Conservation (phyloP, 2,888 invertebrate genomes). For the Mimachlamys varia region DNA sequence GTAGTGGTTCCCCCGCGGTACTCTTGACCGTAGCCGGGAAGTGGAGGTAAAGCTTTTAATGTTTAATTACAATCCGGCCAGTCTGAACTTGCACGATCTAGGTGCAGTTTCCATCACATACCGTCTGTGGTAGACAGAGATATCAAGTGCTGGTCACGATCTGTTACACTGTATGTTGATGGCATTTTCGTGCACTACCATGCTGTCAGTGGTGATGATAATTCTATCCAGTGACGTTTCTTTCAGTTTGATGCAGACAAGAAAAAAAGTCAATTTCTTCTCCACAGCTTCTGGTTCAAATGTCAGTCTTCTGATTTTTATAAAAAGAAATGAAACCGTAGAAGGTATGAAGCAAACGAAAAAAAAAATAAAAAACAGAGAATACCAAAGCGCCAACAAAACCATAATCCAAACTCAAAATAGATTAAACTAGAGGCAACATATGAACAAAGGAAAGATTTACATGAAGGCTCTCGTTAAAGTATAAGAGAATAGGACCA, state of each 20-base stretch:
- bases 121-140: background rate
- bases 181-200: background rate
- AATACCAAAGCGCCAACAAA: too few species aligned
- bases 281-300: background rate
- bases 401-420: too few species aligned
- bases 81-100: background rate
- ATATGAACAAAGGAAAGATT: too few species aligned
- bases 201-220: background rate
- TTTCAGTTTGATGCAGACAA: background rate
- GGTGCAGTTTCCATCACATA: background rate
- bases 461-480: too few species aligned
- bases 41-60: conserved; percentile 18
- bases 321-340: background rate
- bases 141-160: background rate
- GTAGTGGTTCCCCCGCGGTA: background rate
- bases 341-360: too few species aligned
- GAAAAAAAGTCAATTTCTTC: background rate
- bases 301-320: background rate
- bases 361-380: too few species aligned
- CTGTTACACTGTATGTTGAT: background rate
- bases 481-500: too few species aligned
- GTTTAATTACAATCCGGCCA: background rate
- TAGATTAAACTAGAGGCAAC: too few species aligned
- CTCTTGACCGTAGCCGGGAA: background rate
- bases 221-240: background rate